Conservation (phyloP, 2,888 invertebrate species). For the Dasysyrphus albostriatus region DNA sequence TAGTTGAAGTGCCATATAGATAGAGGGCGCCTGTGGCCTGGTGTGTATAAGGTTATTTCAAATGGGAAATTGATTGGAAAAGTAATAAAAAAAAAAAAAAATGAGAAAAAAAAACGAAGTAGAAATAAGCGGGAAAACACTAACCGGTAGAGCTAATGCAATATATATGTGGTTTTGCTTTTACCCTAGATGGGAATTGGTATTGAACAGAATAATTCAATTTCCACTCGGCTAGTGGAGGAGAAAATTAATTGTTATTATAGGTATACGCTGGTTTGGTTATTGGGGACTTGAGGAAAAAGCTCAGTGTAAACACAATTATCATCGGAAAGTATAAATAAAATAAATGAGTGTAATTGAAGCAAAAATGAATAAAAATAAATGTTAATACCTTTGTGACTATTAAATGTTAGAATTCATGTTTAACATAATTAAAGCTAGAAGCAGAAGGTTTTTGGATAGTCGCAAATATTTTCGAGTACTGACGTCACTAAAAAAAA, state of each 20-base stretch:
- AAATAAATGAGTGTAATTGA: not conserved
- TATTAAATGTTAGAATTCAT: not conserved
- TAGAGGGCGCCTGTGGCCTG: conserved; percentile 4
- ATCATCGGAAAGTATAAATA: not conserved
- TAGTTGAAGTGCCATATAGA: conserved; percentile 31
- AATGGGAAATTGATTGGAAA: conserved; percentile 73
- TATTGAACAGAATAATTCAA: conserved; percentile 30
- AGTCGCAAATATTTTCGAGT: no score
- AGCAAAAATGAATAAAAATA: not conserved
- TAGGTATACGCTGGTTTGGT: conserved; percentile 22
- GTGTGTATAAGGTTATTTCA: conserved; percentile 32
- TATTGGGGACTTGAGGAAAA: conserved; percentile 23
- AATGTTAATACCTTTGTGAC: not conserved
- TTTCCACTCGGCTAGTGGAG: conserved; percentile 41
- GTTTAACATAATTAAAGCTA: not conserved
- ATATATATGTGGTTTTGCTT: conserved; percentile 34
- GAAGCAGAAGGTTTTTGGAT: no score
- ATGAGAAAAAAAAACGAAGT: conserved; percentile 16
- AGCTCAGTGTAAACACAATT: not conserved
- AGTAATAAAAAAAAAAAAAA: conserved; percentile 36
- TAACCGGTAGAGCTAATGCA: conserved; percentile 36
- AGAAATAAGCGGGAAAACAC: conserved; percentile 22
- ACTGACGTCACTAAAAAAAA: no score
- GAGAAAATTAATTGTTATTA: conserved; percentile 56
- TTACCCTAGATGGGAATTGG: conserved; percentile 48